phyloP scores from a whole-genome alignment of 2,888 invertebrate species.

The Ceramica pisi region DNA sequence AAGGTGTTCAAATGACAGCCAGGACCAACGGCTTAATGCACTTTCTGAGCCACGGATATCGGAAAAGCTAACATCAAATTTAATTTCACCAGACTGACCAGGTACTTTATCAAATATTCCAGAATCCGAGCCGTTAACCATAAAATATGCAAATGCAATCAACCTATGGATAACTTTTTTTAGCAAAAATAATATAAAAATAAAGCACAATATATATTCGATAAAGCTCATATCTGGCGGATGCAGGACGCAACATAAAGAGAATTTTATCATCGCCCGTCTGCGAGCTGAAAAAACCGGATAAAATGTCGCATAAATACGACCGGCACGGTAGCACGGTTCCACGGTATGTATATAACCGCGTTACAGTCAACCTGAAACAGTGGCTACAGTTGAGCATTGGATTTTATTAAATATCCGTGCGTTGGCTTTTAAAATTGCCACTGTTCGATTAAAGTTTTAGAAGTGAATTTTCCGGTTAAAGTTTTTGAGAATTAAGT shows the following conservation, averaged over 20 bases:
- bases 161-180: constrained; percentile 12
- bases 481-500: background rate
- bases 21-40: no score
- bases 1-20: no score
- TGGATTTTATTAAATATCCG: constrained; percentile 18
- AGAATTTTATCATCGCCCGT: constrained; percentile 39
- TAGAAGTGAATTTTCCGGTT: background rate
- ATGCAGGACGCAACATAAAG: constrained; percentile 42
- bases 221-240: constrained; percentile 48
- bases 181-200: constrained; percentile 11
- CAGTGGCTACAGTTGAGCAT: background rate
- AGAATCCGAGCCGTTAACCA: background rate
- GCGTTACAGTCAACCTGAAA: constrained; percentile 15
- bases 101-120: background rate
- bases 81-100: background rate
- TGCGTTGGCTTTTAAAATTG: background rate
- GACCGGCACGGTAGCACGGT: constrained; percentile 8
- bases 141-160: constrained; percentile 41
- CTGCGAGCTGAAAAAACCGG: constrained; percentile 30
- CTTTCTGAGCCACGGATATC: no score
- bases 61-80: background rate
- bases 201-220: constrained; percentile 27
- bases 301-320: constrained; percentile 32
- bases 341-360: constrained; percentile 25
- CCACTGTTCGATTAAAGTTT: background rate